These are phyloP conservation scores for Amphiprion ocellaris DNA, from an alignment of 2,113 vertebrate genomes.

Conservation along the genomic window DNA sequence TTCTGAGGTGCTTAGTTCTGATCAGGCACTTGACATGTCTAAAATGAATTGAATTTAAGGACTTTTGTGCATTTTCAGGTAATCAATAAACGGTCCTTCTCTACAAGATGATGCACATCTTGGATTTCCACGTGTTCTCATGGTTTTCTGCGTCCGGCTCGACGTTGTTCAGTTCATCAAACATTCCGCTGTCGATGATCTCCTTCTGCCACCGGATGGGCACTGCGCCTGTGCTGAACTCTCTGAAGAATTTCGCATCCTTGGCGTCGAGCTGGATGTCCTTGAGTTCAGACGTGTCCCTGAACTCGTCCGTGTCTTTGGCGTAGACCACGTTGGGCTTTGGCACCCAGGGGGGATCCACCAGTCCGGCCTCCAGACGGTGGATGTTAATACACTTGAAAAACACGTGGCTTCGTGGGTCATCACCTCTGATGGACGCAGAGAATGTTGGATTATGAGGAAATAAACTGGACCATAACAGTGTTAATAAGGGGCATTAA, in stretches of 20 bases:
- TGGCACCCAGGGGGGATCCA: slow-evolving; percentile 89
- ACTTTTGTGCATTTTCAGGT: slow-evolving; percentile 5
- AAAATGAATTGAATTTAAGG: not conserved
- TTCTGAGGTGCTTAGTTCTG: slow-evolving; percentile 3
- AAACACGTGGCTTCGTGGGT: slow-evolving; percentile 88
- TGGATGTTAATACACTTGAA: slow-evolving; percentile 89
- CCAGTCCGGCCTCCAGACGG: slow-evolving; percentile 87
- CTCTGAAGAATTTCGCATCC: slow-evolving; percentile 89
- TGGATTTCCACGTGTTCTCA: slow-evolving; percentile 77
- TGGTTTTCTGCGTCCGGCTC: slow-evolving; percentile 26
- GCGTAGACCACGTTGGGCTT: slow-evolving; percentile 89
- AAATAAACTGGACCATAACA: not conserved
- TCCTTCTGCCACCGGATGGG: slow-evolving; percentile 89
- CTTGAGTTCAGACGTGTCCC: slow-evolving; percentile 84
- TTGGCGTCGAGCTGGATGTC: slow-evolving; percentile 85
- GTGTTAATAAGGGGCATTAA: not conserved
- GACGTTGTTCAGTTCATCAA: slow-evolving; percentile 86
- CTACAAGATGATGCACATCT: slow-evolving; percentile 86
- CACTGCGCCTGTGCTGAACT: slow-evolving; percentile 89
- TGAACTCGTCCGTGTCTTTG: slow-evolving; percentile 85
- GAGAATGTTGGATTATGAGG: not conserved
- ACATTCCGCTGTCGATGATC: slow-evolving; percentile 90
- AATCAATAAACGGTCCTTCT: not conserved
- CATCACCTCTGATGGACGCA: slow-evolving; percentile 65
- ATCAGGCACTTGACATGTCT: not conserved